Evolutionary conservation across 2,888 invertebrate genomes (phyloP).

Genomic region (Galerucella calmariensis): DNA sequence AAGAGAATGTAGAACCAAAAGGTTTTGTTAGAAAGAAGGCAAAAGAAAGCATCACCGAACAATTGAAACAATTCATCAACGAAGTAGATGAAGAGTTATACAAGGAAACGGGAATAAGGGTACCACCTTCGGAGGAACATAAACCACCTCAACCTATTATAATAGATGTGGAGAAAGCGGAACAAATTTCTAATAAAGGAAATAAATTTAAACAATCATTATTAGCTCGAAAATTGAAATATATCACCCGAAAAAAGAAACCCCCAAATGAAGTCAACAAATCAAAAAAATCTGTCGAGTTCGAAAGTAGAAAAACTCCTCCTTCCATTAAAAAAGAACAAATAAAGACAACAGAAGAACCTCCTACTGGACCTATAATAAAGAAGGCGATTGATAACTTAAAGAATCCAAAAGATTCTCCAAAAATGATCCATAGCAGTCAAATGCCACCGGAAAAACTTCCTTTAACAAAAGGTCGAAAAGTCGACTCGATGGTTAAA

Average conservation of each 20-base stretch:
- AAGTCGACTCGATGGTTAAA: constrained; percentile 82
- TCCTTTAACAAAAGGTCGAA: constrained; percentile 76
- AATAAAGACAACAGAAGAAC: constrained; percentile 50
- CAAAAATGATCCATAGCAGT: constrained; percentile 78
- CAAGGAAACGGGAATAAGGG: constrained; percentile 57
- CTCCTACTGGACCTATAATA: constrained; percentile 59
- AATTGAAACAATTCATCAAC: constrained; percentile 60
- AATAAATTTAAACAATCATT: constrained; percentile 51
- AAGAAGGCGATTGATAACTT: constrained; percentile 68
- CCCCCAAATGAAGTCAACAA: constrained; percentile 47
- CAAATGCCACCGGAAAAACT: constrained; percentile 77
- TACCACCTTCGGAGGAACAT: constrained; percentile 46
- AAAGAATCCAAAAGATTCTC: constrained; percentile 58
- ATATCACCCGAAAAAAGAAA: constrained; percentile 51
- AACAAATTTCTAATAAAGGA: constrained; percentile 58
- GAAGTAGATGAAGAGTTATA: constrained; percentile 60
- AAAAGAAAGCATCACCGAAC: constrained; percentile 58
- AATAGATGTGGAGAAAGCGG: constrained; percentile 63
- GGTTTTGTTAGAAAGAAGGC: constrained; percentile 46
- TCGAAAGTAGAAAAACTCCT: constrained; percentile 32
- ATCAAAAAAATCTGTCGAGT: constrained; percentile 33
- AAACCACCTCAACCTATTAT: constrained; percentile 57
- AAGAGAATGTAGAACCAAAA: constrained; percentile 43
- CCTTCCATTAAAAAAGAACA: constrained; percentile 18
- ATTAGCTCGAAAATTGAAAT: constrained; percentile 56